Percentiles rank a stretch among this genome's conserved stretches.
Evolutionary conservation across 2,113 vertebrate species (phyloP).

Genomic region (Aegithalos caudatus): DNA sequence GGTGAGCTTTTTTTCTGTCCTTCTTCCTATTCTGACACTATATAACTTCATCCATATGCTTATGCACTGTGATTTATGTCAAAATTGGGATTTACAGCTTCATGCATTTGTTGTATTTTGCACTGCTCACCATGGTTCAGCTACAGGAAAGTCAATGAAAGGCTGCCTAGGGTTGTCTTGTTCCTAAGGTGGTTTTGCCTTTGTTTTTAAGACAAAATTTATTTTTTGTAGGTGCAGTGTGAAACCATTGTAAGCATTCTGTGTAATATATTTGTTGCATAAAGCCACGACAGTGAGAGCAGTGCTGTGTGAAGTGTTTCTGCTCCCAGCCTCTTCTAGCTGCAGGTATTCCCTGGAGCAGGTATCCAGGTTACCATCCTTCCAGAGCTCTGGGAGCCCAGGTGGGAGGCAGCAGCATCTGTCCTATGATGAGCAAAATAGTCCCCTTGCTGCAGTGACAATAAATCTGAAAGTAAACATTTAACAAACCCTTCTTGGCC

Average conservation of each 20-base stretch:
- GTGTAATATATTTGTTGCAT: rapidly evolving
- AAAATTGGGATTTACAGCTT: background rate
- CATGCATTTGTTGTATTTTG: background rate
- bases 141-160: background rate
- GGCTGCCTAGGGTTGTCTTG: background rate
- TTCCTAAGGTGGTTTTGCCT: background rate
- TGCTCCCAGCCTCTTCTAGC: background rate
- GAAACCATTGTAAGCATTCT: background rate
- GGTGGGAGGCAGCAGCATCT: background rate
- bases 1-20: background rate
- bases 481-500: background rate
- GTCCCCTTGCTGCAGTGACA: background rate
- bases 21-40: background rate
- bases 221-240: background rate
- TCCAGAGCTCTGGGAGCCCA: background rate
- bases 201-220: background rate
- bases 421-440: background rate
- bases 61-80: background rate
- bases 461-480: background rate
- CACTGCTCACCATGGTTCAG: background rate
- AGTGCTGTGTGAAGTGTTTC: background rate
- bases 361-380: slow-evolving; percentile 17
- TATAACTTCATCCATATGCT: background rate
- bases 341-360: slow-evolving; percentile 18
- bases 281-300: background rate